Conservation (phyloP, 2,888 invertebrate species). For the Bellardia bayeri region DNA sequence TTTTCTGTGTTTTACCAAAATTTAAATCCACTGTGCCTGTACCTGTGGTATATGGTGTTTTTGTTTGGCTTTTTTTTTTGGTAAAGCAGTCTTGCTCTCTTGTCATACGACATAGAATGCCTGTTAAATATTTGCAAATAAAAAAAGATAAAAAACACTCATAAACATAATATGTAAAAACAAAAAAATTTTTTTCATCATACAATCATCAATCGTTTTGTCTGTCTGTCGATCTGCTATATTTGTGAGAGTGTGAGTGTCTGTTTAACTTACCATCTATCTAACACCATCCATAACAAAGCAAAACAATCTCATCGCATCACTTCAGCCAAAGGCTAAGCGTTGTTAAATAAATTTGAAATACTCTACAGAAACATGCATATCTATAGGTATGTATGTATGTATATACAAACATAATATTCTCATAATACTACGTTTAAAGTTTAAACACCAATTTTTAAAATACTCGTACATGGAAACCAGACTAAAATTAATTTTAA, state of each 20-base stretch:
- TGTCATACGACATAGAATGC: constrained; percentile 63
- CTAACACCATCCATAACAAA: constrained; percentile 56
- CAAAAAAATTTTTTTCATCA: constrained; percentile 54
- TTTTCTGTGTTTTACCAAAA: not conserved
- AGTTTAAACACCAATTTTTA: constrained; percentile 37
- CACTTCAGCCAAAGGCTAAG: constrained; percentile 61
- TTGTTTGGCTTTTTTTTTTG: not conserved
- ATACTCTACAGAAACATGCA: constrained; percentile 8
- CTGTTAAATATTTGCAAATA: constrained; percentile 51
- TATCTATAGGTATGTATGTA: not conserved
- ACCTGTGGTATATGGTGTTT: not conserved
- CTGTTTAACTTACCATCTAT: constrained; percentile 60
- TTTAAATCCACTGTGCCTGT: constrained; percentile 42
- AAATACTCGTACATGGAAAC: constrained; percentile 16
- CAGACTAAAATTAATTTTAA: constrained; percentile 26
- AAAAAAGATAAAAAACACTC: constrained; percentile 4
- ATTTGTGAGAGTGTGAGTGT: not conserved
- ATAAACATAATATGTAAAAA: not conserved
- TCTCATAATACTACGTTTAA: constrained; percentile 39
- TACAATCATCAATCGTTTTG: constrained; percentile 49
- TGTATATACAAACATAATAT: constrained; percentile 15
- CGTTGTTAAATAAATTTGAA: constrained; percentile 57
- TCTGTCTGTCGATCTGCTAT: not conserved
- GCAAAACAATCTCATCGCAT: constrained; percentile 54
- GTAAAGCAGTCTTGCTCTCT: constrained; percentile 47